Evolutionary conservation across 1,140 invertebrate species (phyloP).

Genomic region (Euura lappo): DNA sequence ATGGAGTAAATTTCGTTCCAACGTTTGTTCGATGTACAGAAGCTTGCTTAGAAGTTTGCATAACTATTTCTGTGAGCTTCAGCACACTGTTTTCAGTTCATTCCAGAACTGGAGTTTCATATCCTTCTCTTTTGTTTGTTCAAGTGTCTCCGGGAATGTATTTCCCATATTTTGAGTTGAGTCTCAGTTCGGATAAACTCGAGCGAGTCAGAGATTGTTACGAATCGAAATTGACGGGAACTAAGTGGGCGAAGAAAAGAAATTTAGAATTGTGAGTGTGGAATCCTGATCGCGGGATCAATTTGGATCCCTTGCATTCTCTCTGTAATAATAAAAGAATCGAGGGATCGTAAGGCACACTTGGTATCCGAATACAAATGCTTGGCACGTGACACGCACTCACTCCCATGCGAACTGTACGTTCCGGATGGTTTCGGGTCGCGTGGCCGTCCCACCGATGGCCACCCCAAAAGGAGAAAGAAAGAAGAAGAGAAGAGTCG

Average conservation of each 20-base stretch:
- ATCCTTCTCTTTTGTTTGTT: no score
- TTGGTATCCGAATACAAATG: constrained; percentile 10
- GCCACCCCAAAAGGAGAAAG: background rate
- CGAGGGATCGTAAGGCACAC: constrained; percentile 10
- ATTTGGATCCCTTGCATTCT: background rate
- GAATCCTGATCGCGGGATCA: background rate
- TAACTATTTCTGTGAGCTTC: no score
- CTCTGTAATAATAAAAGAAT: background rate
- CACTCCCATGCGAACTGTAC: background rate
- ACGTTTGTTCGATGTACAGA: no score
- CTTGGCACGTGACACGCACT: background rate
- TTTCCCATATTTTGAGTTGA: no score
- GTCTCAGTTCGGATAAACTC: no score
- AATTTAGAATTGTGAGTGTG: background rate
- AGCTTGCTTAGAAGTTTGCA: no score
- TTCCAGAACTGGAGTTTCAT: no score
- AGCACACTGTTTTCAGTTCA: no score
- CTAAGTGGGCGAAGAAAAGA: background rate
- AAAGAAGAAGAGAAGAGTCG: background rate
- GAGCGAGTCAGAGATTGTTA: no score
- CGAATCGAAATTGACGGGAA: no score
- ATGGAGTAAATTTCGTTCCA: no score
- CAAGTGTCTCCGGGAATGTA: no score
- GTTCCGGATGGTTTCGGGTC: background rate
- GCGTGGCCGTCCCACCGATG: background rate